phyloP scores from a whole-genome alignment of 2,888 invertebrate species.

The Heliothis peltigera region DNA sequence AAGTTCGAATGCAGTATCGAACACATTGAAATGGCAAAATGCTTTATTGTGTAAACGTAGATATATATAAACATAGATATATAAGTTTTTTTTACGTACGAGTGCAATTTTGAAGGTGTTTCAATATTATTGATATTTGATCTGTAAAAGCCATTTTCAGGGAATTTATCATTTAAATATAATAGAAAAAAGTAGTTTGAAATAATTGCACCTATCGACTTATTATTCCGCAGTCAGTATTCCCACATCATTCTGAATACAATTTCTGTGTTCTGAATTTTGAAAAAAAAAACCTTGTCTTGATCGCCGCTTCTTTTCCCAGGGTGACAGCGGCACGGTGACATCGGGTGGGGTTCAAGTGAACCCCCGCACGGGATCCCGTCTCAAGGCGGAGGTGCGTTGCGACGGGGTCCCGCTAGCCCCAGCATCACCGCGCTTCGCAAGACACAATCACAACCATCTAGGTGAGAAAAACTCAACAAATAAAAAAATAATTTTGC shows the following conservation, averaged over 20 bases:
- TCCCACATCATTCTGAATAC: too few species aligned
- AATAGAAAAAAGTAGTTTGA: too few species aligned
- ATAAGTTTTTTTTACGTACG: neutral
- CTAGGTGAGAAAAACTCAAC: conserved; percentile 70
- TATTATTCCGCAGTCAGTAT: too few species aligned
- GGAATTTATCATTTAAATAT: too few species aligned
- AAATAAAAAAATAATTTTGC: neutral
- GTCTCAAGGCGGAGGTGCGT: conserved; percentile 90
- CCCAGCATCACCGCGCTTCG: conserved; percentile 91
- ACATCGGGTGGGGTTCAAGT: conserved; percentile 83
- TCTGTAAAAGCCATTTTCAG: too few species aligned
- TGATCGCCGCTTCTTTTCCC: conserved; percentile 15
- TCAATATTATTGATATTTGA: neutral
- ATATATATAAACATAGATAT: conserved; percentile 21
- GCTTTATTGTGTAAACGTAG: conserved; percentile 18
- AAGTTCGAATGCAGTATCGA: conserved; percentile 20
- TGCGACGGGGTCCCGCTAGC: conserved; percentile 84
- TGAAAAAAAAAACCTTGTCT: neutral
- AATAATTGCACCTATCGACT: too few species aligned
- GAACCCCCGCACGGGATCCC: conserved; percentile 91
- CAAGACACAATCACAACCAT: conserved; percentile 94
- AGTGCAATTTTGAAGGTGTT: conserved; percentile 16
- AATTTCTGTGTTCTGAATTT: neutral
- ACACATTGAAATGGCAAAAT: conserved; percentile 15
- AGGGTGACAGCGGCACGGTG: conserved; percentile 78